These are phyloP conservation scores for Cottoperca gobio DNA, from an alignment of 2,797 vertebrate genomes.

Conservation along the genomic window DNA sequence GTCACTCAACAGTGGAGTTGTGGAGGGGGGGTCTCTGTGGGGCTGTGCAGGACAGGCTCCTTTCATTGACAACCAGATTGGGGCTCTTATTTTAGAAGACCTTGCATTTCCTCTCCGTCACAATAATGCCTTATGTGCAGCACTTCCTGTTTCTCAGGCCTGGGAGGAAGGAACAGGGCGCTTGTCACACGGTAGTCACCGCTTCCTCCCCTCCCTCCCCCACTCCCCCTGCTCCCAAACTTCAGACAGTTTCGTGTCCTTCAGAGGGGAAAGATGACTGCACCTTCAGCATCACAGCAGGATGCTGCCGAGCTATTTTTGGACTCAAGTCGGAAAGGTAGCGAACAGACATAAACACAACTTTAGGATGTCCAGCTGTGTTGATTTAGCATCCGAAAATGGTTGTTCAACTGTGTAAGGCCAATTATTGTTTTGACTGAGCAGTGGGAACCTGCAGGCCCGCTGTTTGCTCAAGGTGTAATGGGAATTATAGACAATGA, in stretches of 20 bases:
- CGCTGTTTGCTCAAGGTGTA: slow-evolving; percentile 53
- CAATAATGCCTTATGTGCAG: slow-evolving; percentile 86
- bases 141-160: slow-evolving; percentile 89
- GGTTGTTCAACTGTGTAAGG: slow-evolving; percentile 53
- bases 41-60: slow-evolving; percentile 71
- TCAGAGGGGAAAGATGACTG: slow-evolving; percentile 82
- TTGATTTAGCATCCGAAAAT: slow-evolving; percentile 79
- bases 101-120: slow-evolving; percentile 88
- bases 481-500: slow-evolving; percentile 42
- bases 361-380: slow-evolving; percentile 84
- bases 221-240: slow-evolving; percentile 65
- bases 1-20: slow-evolving; percentile 50
- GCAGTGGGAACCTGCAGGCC: slow-evolving; percentile 35
- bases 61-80: slow-evolving; percentile 83
- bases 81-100: slow-evolving; percentile 85
- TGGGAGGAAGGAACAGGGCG: slow-evolving; percentile 85
- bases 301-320: slow-evolving; percentile 80
- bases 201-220: slow-evolving; percentile 71
- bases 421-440: slow-evolving; percentile 77
- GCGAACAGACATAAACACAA: slow-evolving; percentile 85
- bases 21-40: slow-evolving; percentile 52
- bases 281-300: slow-evolving; percentile 82
- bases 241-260: slow-evolving; percentile 85
- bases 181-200: slow-evolving; percentile 88
- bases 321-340: slow-evolving; percentile 81